Base-by-base conservation (phyloP, 2,888 invertebrate species). In the Acrobasis consociella region DNA sequence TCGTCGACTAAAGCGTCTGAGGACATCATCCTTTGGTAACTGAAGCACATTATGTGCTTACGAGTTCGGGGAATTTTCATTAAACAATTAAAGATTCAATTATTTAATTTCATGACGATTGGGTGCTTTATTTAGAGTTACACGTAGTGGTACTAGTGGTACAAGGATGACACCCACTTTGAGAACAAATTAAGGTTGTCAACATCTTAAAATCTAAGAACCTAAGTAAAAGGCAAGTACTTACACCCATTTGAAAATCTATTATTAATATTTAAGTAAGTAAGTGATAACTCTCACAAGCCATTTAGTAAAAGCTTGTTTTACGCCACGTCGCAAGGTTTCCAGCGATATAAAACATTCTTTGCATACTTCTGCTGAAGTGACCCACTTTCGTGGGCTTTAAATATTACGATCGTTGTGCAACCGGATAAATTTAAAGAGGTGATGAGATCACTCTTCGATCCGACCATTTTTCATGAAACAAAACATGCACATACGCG, bases 291-390 rank as follows among this genome's bases (percentile, higher is more conserved):
- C 1, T 46, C 46, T 31, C 31, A 31, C 13, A 52, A 10, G 37
- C 52, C 52, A 31, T 52, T 37, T 52, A 22, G 13, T 52, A 13
- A 37, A 10, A 31, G 2, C 46, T 46, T n/a, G 13, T n/a, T 8
- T 11, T 1, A 31, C 53, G 53, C 2, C 38, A 8, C 38, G 38
- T 1, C 10, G 38, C 53, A 55, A 55, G 53, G 53, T 53, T 22
- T 53, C 37, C 56, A 56, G 46, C 58, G 58, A 58, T 58, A 60
- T 51, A 62, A 49, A 52, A 46, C 58, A 59, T 59, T 59, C 50
- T 50, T 60, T 49, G 42, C 52, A 64, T 66, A 69, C 65, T 66
- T 63, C 58, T 60, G 66, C 61, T 61, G 42, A 60, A 62, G 58
- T 65, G 67, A 62, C 67, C 67, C 62, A 59, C 49, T 50, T 59